These are phyloP conservation scores for Tigriopus japonicus DNA, from an alignment of 1,140 invertebrate species.

Conservation along the genomic window DNA sequence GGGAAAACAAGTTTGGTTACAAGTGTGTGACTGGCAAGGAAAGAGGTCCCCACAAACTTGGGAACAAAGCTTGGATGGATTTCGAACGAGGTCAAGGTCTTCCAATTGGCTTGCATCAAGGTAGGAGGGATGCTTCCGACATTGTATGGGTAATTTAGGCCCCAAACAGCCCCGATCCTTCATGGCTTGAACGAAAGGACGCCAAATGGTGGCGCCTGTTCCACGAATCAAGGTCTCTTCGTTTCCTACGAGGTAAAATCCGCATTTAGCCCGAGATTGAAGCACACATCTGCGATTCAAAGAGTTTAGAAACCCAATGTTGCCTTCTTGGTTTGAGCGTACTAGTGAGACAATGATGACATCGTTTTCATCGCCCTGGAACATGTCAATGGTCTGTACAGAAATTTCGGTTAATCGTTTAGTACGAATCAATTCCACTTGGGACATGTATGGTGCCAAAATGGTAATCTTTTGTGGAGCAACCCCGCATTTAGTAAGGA, in stretches of 20 bases:
- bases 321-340: slow-evolving; percentile 36
- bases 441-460: slow-evolving; percentile 16
- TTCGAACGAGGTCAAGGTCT: not conserved
- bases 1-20: no score
- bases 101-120: not conserved
- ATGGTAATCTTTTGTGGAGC: not conserved
- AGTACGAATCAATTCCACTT: slow-evolving; percentile 16
- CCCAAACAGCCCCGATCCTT: no score
- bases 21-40: no score
- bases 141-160: no score
- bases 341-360: slow-evolving; percentile 66
- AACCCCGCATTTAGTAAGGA: not conserved
- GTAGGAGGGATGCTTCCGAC: no score
- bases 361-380: slow-evolving; percentile 64
- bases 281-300: slow-evolving; percentile 65
- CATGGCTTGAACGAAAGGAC: no score
- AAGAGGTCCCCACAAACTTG: not conserved
- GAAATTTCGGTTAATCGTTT: not conserved
- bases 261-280: slow-evolving; percentile 54
- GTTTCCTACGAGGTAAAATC: slow-evolving; percentile 39
- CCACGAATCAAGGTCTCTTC: no score
- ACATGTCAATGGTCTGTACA: slow-evolving; percentile 48
- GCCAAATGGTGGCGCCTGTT: no score
- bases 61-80: no score
- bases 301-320: slow-evolving; percentile 43